Percentiles rank a stretch among this genome's conserved stretches.
Evolutionary conservation across 2,113 vertebrate species (phyloP).

Genomic region (Hystrix brachyura): DNA sequence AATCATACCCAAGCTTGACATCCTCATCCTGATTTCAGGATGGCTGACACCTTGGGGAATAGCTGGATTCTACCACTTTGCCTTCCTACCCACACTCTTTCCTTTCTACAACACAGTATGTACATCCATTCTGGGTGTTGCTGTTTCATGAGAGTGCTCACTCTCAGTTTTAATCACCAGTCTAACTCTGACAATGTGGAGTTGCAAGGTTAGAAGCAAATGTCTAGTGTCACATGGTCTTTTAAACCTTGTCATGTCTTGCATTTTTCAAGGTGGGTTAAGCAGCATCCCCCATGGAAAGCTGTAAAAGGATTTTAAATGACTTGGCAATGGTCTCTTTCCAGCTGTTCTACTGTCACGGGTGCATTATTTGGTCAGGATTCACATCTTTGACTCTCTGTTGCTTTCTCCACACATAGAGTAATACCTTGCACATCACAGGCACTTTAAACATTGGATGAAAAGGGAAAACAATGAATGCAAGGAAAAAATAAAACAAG

Average conservation of each 20-base stretch:
- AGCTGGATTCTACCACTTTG: background rate
- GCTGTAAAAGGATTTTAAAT: background rate
- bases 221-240: background rate
- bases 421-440: background rate
- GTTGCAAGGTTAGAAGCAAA: background rate
- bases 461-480: background rate
- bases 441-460: background rate
- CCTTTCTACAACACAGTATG: background rate
- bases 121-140: background rate
- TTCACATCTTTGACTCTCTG: background rate
- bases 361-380: background rate
- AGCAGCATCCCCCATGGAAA: background rate
- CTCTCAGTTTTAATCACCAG: background rate
- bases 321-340: background rate
- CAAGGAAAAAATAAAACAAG: background rate
- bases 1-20: background rate
- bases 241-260: background rate
- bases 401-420: background rate
- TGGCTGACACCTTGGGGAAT: background rate
- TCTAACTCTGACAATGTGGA: rapidly evolving
- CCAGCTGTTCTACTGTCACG: background rate
- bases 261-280: background rate
- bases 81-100: background rate
- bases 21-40: background rate
- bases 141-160: background rate